phyloP scores from a whole-genome alignment of 1,140 invertebrate species.

The Trichonephila clavipes region DNA sequence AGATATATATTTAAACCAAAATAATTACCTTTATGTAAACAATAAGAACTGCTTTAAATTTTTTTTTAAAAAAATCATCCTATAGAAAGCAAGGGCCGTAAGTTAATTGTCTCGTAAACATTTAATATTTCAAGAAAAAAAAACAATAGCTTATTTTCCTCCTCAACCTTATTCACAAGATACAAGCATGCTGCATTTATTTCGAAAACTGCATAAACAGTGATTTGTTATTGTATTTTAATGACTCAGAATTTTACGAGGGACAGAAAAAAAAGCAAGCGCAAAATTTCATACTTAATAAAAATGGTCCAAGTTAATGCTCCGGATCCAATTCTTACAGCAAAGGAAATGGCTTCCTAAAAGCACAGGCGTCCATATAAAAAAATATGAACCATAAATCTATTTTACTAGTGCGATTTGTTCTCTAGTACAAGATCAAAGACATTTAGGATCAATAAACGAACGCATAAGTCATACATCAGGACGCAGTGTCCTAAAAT shows the following conservation, averaged over 20 bases:
- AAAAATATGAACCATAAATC: slow-evolving; percentile 54
- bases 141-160: slow-evolving; percentile 17
- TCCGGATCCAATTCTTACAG: slow-evolving; percentile 3
- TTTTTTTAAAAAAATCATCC: neutral
- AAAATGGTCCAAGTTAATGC: slow-evolving; percentile 20
- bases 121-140: slow-evolving; percentile 29
- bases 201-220: neutral
- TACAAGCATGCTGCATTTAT: neutral
- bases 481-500: slow-evolving; percentile 30
- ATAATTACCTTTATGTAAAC: neutral
- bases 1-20: neutral
- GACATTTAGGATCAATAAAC: slow-evolving; percentile 58
- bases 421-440: slow-evolving; percentile 41
- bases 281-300: slow-evolving; percentile 53
- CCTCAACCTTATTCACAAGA: neutral
- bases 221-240: slow-evolving; percentile 34
- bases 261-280: slow-evolving; percentile 34
- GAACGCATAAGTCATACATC: slow-evolving; percentile 54
- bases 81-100: neutral
- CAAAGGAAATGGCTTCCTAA: slow-evolving; percentile 6
- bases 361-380: slow-evolving; percentile 32
- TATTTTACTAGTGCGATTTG: slow-evolving; percentile 45
- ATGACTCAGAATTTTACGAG: slow-evolving; percentile 32
- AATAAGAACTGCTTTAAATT: neutral
- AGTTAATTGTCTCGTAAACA: slow-evolving; percentile 16